These are phyloP conservation scores for Sarcophaga carnaria DNA, from an alignment of 2,888 invertebrate species.

Conservation along the genomic window DNA sequence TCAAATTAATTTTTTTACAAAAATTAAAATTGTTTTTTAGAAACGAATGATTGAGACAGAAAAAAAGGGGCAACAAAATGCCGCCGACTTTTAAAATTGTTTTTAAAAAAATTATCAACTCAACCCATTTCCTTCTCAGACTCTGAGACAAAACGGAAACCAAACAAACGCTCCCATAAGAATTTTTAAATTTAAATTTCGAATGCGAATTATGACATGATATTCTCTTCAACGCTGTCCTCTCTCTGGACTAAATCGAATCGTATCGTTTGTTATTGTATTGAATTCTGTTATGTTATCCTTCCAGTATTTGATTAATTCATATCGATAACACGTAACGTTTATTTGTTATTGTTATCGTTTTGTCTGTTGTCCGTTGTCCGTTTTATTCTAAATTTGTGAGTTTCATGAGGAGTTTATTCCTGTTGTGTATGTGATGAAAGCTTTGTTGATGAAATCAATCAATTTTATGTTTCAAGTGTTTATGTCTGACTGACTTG, in stretches of 20 bases:
- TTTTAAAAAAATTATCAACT: neutral
- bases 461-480: constrained; percentile 43
- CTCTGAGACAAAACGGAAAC: too few relatives aligned
- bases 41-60: constrained; percentile 10
- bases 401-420: too few relatives aligned
- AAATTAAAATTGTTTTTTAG: constrained; percentile 10
- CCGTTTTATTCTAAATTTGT: constrained; percentile 28
- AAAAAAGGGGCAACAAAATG: constrained; percentile 1
- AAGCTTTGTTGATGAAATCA: constrained; percentile 41
- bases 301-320: constrained; percentile 73
- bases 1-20: constrained; percentile 45
- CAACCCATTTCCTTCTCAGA: constrained; percentile 33
- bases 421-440: too few relatives aligned
- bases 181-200: too few relatives aligned
- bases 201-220: too few relatives aligned
- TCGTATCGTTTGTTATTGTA: constrained; percentile 35
- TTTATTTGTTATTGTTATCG: neutral
- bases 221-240: too few relatives aligned
- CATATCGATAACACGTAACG: constrained; percentile 42
- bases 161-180: too few relatives aligned
- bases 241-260: too few relatives aligned
- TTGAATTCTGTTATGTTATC: constrained; percentile 73
- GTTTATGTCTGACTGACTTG: constrained; percentile 33
- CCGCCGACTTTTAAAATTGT: too few relatives aligned
- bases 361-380: constrained; percentile 24